Percentiles rank a stretch among this genome's conserved stretches.
Evolutionary conservation across 2,888 invertebrate species (phyloP).

Genomic region (Anticlea derivata): DNA sequence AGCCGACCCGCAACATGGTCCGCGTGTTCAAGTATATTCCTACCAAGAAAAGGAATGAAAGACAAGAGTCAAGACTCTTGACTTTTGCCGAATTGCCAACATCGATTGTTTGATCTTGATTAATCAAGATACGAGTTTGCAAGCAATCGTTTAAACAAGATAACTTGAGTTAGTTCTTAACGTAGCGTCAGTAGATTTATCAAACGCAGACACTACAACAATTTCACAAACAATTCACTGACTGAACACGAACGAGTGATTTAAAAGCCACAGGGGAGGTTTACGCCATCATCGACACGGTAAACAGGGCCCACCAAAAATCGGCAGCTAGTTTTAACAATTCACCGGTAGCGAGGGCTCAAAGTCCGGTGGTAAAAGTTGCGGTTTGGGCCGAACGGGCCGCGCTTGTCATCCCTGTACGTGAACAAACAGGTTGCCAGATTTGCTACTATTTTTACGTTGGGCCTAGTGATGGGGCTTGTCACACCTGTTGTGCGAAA

Average conservation of each 20-base stretch:
- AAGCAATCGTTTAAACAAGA: too few species aligned
- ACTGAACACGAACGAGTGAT: slow-evolving; percentile 9
- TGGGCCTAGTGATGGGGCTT: slow-evolving; percentile 73
- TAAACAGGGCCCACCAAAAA: slow-evolving; percentile 35
- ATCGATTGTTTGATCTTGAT: too few species aligned
- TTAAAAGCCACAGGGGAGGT: slow-evolving; percentile 12
- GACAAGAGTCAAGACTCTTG: too few species aligned
- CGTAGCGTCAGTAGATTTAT: too few species aligned
- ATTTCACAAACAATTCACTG: slow-evolving; percentile 1
- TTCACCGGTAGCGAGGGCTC: slow-evolving; percentile 41
- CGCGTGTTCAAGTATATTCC: too few species aligned
- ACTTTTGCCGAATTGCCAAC: too few species aligned
- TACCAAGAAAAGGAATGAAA: too few species aligned
- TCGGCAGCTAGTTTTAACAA: slow-evolving; percentile 49
- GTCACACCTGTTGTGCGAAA: slow-evolving; percentile 69
- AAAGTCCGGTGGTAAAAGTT: slow-evolving; percentile 59
- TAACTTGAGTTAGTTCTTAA: too few species aligned
- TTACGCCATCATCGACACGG: slow-evolving; percentile 15
- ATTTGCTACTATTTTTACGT: slow-evolving; percentile 79
- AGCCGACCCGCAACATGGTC: too few species aligned
- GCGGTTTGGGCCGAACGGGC: slow-evolving; percentile 43
- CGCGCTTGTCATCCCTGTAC: slow-evolving; percentile 49
- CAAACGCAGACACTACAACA: not conserved
- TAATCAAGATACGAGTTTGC: too few species aligned
- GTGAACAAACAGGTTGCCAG: slow-evolving; percentile 81